These are phyloP conservation scores for Philereme vetulata DNA, from an alignment of 2,888 invertebrate species.

Conservation along the genomic window DNA sequence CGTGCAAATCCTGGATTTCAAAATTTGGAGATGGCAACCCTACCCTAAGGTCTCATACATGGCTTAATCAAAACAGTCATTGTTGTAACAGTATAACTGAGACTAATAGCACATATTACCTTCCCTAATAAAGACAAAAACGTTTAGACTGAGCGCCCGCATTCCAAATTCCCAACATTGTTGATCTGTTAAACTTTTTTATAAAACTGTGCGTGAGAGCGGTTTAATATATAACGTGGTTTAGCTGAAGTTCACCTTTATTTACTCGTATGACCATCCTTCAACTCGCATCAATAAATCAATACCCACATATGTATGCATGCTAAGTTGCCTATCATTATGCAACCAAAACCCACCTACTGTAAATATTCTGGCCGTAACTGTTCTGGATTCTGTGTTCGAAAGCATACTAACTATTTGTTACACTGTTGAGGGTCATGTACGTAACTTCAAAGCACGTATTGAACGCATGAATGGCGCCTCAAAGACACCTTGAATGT, in stretches of 20 bases:
- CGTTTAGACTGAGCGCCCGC: too few species aligned
- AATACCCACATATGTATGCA: slow-evolving; percentile 44
- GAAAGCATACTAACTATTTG: slow-evolving; percentile 7
- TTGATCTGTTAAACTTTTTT: too few species aligned
- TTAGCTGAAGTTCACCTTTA: neutral
- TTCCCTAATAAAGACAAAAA: too few species aligned
- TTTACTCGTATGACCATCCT: slow-evolving; percentile 30
- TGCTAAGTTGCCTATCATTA: slow-evolving; percentile 43
- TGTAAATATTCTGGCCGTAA: neutral
- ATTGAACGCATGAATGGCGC: slow-evolving; percentile 58
- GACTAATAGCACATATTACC: too few species aligned
- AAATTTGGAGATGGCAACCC: too few species aligned
- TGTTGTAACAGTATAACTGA: too few species aligned
- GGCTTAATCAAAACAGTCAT: too few species aligned
- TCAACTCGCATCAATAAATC: slow-evolving; percentile 37
- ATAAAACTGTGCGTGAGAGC: too few species aligned
- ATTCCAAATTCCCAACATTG: too few species aligned
- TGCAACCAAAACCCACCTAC: slow-evolving; percentile 42
- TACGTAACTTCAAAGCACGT: slow-evolving; percentile 64
- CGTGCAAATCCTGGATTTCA: too few species aligned
- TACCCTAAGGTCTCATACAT: too few species aligned
- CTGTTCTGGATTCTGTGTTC: slow-evolving; percentile 6
- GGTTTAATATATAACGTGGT: too few species aligned
- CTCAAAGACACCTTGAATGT: slow-evolving; percentile 68
- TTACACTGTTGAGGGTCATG: slow-evolving; percentile 35